phyloP scores from a whole-genome alignment of 2,113 vertebrate species.

The Daphoenositta chrysoptera region DNA sequence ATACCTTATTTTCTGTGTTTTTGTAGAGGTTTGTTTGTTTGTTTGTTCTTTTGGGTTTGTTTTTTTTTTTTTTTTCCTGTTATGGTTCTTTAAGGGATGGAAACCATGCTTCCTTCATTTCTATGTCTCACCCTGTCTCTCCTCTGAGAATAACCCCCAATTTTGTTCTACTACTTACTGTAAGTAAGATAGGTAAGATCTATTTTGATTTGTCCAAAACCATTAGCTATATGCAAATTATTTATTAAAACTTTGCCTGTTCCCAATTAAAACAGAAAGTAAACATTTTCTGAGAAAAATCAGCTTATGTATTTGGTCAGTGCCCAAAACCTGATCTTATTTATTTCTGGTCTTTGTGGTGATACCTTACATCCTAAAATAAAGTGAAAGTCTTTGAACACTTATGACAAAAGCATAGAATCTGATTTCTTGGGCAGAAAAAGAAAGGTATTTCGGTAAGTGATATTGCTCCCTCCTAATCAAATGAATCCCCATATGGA shows the following conservation, averaged over 20 bases:
- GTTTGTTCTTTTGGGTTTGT: not conserved
- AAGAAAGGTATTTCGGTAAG: not conserved
- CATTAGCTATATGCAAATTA: not conserved
- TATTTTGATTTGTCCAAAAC: not conserved
- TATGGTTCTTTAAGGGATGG: not conserved
- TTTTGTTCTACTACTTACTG: not conserved
- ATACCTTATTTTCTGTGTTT: not conserved
- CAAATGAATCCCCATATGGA: not conserved
- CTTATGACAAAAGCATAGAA: not conserved
- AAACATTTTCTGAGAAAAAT: not conserved
- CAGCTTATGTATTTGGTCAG: not conserved
- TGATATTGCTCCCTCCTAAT: not conserved
- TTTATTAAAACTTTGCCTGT: not conserved
- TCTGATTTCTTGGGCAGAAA: not conserved
- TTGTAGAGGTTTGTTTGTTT: not conserved
- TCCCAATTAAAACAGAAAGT: not conserved
- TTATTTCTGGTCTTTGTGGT: not conserved
- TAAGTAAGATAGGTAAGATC: not conserved
- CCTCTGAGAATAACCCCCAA: not conserved
- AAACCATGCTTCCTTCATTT: not conserved
- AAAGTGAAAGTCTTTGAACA: not conserved
- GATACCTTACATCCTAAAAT: not conserved
- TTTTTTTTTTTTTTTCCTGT: too few species aligned
- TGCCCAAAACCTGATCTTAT: not conserved
- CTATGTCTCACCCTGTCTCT: not conserved